These are phyloP conservation scores for Pica pica DNA, from an alignment of 2,113 vertebrate genomes.

Conservation along the genomic window DNA sequence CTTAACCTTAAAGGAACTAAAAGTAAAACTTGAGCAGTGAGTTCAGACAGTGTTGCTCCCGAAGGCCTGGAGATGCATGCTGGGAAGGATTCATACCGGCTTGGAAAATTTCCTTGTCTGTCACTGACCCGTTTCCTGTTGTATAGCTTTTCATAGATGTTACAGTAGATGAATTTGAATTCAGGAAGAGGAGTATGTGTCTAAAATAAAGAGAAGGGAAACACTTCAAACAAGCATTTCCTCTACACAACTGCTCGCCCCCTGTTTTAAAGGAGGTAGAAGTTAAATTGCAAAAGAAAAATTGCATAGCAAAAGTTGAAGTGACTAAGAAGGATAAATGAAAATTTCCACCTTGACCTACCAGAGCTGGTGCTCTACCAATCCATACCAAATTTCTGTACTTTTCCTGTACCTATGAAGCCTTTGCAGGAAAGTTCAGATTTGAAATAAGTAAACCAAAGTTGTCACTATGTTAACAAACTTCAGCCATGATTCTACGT, in stretches of 20 bases:
- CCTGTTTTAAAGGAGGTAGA: not conserved
- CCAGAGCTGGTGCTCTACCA: not conserved
- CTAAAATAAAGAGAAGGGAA: not conserved
- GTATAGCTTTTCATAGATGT: not conserved
- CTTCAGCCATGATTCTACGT: not conserved
- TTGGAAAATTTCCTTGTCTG: not conserved
- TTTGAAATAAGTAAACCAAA: not conserved
- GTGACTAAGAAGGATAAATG: not conserved
- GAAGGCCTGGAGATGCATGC: not conserved
- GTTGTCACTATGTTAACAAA: not conserved
- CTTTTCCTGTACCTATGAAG: not conserved
- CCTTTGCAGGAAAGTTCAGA: not conserved
- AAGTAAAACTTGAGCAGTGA: not conserved
- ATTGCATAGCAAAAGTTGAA: not conserved
- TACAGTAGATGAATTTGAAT: not conserved
- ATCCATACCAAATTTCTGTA: not conserved
- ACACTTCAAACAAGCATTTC: not conserved
- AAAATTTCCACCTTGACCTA: not conserved
- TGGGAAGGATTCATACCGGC: not conserved
- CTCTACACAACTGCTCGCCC: rapidly evolving
- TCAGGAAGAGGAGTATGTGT: not conserved
- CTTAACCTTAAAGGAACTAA: not conserved
- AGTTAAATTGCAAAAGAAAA: not conserved
- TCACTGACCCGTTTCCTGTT: not conserved
- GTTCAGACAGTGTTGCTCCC: not conserved